Percentiles rank a stretch among this genome's conserved stretches.
Evolutionary conservation across 2,888 invertebrate genomes (phyloP).

Genomic region (Ariolimax columbianus): DNA sequence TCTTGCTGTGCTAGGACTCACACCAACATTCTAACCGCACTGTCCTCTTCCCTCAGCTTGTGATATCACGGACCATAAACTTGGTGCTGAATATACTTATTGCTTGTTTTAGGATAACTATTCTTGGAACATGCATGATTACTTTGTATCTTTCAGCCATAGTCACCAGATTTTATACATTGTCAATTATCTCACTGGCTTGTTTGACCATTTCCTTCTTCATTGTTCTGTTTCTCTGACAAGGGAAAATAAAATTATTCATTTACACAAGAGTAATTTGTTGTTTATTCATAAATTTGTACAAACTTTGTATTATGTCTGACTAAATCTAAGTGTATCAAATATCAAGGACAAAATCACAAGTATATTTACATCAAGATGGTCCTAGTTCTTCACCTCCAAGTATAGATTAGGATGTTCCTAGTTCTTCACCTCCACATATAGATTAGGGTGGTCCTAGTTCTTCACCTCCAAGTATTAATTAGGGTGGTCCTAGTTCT

Average conservation of each 20-base stretch:
- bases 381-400: too few species aligned
- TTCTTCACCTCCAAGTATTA: too few species aligned
- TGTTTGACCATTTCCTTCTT: constrained; percentile 5
- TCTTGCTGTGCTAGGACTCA: too few species aligned
- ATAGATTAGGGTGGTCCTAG: too few species aligned
- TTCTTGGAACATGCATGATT: not conserved
- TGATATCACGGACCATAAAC: not conserved
- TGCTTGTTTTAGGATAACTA: not conserved
- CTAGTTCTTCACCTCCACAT: too few species aligned
- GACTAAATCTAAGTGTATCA: too few species aligned
- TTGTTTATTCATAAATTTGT: too few species aligned
- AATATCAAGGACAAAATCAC: too few species aligned
- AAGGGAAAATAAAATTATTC: constrained; percentile 37
- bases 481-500: too few species aligned
- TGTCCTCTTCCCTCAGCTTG: not conserved
- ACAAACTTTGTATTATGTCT: too few species aligned
- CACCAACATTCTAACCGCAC: not conserved
- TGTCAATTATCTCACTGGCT: not conserved
- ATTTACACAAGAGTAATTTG: constrained; percentile 9
- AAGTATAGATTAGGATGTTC: too few species aligned
- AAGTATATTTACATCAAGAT: too few species aligned
- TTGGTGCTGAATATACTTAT: constrained; percentile 32
- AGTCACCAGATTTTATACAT: not conserved
- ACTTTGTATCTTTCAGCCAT: not conserved
- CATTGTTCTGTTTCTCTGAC: constrained; percentile 12